phyloP scores from a whole-genome alignment of 2,797 vertebrate species.

The Anguilla obscura region DNA sequence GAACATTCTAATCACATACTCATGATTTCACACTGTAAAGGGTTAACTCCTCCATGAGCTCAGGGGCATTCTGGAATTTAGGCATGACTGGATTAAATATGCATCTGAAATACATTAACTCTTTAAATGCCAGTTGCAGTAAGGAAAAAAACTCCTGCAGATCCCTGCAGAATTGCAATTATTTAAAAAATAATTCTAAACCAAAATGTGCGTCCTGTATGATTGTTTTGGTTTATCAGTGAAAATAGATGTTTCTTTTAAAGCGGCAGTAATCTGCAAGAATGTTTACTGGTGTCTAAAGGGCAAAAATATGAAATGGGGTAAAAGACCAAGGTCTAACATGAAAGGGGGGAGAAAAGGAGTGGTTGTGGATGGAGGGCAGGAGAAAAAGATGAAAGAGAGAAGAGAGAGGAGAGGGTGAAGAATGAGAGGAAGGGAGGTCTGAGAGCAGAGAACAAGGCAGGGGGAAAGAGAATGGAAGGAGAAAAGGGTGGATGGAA shows the following conservation, averaged over 20 bases:
- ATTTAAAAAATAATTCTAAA: background rate
- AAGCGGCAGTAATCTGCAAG: background rate
- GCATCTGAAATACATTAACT: background rate
- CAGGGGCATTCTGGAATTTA: background rate
- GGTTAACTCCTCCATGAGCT: background rate
- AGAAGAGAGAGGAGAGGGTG: background rate
- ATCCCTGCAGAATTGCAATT: background rate
- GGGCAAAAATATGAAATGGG: too few species aligned
- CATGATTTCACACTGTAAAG: background rate
- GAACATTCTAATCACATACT: background rate
- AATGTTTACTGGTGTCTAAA: too few species aligned
- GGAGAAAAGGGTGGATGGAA: background rate
- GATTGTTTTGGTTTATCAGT: background rate
- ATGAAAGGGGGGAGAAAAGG: background rate
- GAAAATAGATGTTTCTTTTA: background rate
- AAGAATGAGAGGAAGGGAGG: background rate
- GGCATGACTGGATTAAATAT: background rate
- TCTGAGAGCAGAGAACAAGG: background rate
- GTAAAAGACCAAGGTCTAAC: too few species aligned
- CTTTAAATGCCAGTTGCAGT: background rate
- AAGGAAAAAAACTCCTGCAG: background rate
- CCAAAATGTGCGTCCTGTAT: background rate
- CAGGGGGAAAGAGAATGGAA: background rate
- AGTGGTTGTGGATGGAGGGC: background rate
- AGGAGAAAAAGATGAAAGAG: background rate